These are phyloP conservation scores for Cydia pomonella DNA, from an alignment of 1,140 invertebrate species.

Conservation along the genomic window DNA sequence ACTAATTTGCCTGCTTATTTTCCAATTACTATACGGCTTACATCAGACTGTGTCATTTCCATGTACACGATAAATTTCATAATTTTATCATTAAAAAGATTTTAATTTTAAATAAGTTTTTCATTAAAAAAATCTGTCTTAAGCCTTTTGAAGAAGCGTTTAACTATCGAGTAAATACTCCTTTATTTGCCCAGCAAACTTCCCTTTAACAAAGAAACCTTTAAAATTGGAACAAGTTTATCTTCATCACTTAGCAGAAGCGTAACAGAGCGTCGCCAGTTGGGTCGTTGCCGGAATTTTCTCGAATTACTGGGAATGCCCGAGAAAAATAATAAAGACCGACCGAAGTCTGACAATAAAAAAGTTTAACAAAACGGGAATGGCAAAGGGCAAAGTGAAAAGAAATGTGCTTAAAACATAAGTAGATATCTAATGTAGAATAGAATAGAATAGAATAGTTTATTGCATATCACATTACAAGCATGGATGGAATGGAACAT, in stretches of 20 bases:
- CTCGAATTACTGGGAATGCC: neutral
- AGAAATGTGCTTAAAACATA: neutral
- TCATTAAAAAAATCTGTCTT: too few relatives aligned
- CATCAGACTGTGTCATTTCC: too few relatives aligned
- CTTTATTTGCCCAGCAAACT: neutral
- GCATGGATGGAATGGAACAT: too few relatives aligned
- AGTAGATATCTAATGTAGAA: neutral
- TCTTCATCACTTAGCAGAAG: slow-evolving; percentile 14
- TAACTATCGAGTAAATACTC: neutral
- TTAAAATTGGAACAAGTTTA: slow-evolving; percentile 6
- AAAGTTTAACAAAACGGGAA: neutral
- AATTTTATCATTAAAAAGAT: too few relatives aligned
- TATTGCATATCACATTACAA: too few relatives aligned
- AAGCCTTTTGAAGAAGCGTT: too few relatives aligned
- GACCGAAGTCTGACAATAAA: slow-evolving; percentile 11
- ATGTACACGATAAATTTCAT: too few relatives aligned
- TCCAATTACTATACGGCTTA: too few relatives aligned
- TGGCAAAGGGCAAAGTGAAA: neutral
- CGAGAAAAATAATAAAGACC: slow-evolving; percentile 7
- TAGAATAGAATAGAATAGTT: too few relatives aligned
- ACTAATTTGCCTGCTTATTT: too few relatives aligned
- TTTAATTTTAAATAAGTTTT: too few relatives aligned
- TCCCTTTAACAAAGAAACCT: slow-evolving; percentile 7
- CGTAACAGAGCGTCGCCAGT: neutral
- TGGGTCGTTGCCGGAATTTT: neutral